phyloP scores from a whole-genome alignment of 2,113 vertebrate genomes.

The Heterotilapia buettikoferi region DNA sequence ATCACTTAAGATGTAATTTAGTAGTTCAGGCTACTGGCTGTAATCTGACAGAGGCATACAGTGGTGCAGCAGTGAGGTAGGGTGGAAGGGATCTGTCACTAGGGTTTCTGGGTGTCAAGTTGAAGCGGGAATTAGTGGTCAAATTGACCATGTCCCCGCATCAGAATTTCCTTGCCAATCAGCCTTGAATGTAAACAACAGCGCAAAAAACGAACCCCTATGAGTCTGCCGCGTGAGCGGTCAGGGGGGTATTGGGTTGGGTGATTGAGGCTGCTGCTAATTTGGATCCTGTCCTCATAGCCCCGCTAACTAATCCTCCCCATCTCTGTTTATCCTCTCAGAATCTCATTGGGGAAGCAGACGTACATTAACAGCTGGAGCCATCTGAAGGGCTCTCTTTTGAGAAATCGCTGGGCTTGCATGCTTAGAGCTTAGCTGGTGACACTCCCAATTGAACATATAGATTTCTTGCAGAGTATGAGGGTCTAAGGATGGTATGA shows the following conservation, averaged over 20 bases:
- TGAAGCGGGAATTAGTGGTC: conserved; percentile 55
- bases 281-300: conserved; percentile 67
- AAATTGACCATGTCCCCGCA: conserved; percentile 65
- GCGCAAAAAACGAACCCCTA: conserved; percentile 15
- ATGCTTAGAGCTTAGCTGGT: conserved; percentile 51
- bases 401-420: conserved; percentile 46
- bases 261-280: conserved; percentile 61
- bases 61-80: not conserved
- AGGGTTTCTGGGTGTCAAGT: conserved; percentile 16
- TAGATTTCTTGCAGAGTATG: conserved; percentile 53
- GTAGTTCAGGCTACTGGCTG: conserved; percentile 37
- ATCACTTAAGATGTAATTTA: conserved; percentile 52
- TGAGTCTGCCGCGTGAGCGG: not conserved
- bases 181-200: conserved; percentile 57
- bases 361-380: conserved; percentile 57
- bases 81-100: conserved; percentile 1
- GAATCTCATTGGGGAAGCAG: conserved; percentile 65
- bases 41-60: conserved; percentile 57
- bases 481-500: conserved; percentile 30
- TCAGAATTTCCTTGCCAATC: conserved; percentile 62
- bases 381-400: conserved; percentile 60
- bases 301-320: conserved; percentile 64
- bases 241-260: not conserved
- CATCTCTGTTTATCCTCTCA: conserved; percentile 69
- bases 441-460: conserved; percentile 66